phyloP scores from a whole-genome alignment of 2,113 vertebrate species.

The Aramus guarauna region DNA sequence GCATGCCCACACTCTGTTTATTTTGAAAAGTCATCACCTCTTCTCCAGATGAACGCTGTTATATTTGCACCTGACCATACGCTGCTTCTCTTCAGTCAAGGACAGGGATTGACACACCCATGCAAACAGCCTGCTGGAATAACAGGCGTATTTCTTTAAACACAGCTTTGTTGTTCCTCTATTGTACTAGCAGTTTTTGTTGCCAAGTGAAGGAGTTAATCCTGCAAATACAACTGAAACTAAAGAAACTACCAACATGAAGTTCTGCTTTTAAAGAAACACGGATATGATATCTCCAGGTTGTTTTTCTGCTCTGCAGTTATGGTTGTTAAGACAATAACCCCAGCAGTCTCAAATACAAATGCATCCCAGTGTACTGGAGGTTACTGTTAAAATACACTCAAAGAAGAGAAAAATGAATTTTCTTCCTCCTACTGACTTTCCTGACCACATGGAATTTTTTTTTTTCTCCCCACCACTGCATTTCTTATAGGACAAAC shows the following conservation, averaged over 20 bases:
- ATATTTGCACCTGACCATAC: constrained; percentile 10
- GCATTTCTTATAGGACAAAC: background rate
- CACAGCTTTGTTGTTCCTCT: background rate
- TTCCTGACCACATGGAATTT: background rate
- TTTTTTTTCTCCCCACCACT: background rate
- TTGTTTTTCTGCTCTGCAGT: background rate
- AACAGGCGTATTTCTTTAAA: background rate
- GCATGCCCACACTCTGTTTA: background rate
- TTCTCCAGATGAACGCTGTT: background rate
- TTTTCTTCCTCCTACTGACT: background rate
- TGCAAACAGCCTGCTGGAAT: background rate
- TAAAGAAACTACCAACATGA: background rate
- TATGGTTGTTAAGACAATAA: background rate
- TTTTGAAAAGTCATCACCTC: background rate
- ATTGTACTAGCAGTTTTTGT: background rate
- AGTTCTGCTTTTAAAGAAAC: background rate
- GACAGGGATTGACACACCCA: background rate
- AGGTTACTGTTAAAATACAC: background rate
- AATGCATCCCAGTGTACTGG: background rate
- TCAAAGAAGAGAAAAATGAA: background rate
- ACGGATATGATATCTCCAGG: background rate
- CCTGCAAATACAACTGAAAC: background rate
- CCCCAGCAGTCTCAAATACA: background rate
- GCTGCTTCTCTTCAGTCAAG: background rate
- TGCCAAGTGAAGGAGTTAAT: background rate